phyloP scores from a whole-genome alignment of 2,888 invertebrate species.

The Ischnura elegans region DNA sequence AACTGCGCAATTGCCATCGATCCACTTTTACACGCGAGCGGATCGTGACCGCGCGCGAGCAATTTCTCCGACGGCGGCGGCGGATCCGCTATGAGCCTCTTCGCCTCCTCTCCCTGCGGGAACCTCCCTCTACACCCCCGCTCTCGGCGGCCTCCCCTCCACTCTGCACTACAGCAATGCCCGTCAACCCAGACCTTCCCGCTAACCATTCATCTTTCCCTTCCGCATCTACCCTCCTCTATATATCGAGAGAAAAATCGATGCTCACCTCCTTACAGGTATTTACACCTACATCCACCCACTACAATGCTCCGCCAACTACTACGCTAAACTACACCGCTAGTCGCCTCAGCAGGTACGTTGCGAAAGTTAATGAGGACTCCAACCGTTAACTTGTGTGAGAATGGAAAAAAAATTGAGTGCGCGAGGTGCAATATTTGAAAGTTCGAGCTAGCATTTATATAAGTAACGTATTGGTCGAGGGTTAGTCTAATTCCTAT shows the following conservation, averaged over 20 bases:
- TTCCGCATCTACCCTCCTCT: background rate
- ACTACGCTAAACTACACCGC: too few species aligned
- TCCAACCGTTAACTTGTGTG: too few species aligned
- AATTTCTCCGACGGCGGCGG: slow-evolving; percentile 29
- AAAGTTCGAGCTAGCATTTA: too few species aligned
- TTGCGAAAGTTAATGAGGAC: too few species aligned
- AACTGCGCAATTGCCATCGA: slow-evolving; percentile 35
- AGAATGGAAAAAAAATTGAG: too few species aligned
- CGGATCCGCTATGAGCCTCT: background rate
- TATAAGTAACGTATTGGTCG: too few species aligned
- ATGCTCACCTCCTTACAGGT: background rate
- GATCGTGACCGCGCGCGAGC: slow-evolving; percentile 9
- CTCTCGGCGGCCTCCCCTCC: background rate
- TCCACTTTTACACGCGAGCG: slow-evolving; percentile 16
- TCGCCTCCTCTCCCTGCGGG: background rate
- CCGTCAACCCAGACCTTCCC: background rate
- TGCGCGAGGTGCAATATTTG: too few species aligned
- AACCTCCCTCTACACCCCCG: background rate
- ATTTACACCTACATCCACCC: background rate
- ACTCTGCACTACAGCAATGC: background rate
- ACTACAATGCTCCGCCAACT: background rate
- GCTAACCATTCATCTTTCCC: background rate
- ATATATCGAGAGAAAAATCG: too few species aligned
- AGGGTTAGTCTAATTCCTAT: too few species aligned
- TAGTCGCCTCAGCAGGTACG: too few species aligned